Conservation (phyloP, 2,797 vertebrate genomes). For the Prunella strophiata region DNA sequence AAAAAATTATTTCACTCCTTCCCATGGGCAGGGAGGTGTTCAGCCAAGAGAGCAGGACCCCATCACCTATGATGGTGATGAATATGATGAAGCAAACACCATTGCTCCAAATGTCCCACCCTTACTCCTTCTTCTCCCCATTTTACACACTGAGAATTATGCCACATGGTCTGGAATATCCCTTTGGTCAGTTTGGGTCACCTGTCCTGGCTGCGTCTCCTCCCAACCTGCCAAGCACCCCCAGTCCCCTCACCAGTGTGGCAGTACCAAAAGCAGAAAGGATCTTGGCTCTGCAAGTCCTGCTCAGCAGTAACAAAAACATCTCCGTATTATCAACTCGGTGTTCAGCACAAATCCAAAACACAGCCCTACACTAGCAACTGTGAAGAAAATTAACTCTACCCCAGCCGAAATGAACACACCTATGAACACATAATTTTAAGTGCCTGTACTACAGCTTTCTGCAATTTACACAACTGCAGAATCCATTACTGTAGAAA, state of each 20-base stretch:
- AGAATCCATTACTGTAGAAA: not conserved
- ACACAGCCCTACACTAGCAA: not conserved
- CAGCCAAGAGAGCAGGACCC: not conserved
- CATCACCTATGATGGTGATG: not conserved
- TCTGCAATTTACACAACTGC: not conserved
- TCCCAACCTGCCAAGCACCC: accelerated
- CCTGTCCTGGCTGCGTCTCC: not conserved
- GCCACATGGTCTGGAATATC: not conserved
- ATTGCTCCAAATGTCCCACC: not conserved
- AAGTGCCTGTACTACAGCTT: not conserved
- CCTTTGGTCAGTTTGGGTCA: not conserved
- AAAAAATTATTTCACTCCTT: not conserved
- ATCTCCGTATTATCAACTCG: not conserved
- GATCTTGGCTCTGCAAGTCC: not conserved
- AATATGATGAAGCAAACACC: too few relatives aligned
- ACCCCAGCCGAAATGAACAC: not conserved
- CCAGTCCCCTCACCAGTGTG: not conserved
- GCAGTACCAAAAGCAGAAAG: not conserved
- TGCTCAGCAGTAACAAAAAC: not conserved
- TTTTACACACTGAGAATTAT: not conserved
- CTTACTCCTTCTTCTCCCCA: not conserved
- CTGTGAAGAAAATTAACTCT: not conserved
- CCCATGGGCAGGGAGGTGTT: not conserved
- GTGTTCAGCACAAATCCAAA: not conserved
- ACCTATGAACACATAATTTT: not conserved